Evolutionary conservation across 1,140 invertebrate species (phyloP).

Genomic region (Caenorhabditis briggsae): DNA sequence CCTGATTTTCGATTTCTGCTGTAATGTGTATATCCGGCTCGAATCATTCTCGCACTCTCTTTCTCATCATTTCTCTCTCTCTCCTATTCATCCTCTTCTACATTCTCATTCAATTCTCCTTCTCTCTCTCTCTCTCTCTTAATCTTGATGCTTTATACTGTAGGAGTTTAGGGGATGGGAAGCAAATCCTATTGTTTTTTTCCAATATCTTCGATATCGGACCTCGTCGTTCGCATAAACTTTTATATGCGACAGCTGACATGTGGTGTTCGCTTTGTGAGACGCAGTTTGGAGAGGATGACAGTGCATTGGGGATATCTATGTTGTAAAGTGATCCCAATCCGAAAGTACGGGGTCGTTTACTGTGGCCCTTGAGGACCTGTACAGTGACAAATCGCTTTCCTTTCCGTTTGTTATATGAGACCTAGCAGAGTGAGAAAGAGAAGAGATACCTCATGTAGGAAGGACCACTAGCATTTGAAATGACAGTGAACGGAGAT

Average conservation of each 20-base stretch:
- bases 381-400: background rate
- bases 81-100: background rate
- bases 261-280: conserved; percentile 36
- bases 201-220: background rate
- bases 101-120: background rate
- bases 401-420: no score
- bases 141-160: background rate
- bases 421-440: no score
- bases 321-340: conserved; percentile 27
- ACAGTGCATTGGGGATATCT: no score
- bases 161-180: background rate
- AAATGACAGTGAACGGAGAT: background rate
- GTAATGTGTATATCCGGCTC: background rate
- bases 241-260: conserved; percentile 45
- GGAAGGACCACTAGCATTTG: background rate
- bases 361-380: background rate
- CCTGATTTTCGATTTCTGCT: background rate
- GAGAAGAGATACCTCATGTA: no score
- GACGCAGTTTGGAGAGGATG: background rate
- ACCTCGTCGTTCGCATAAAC: conserved; percentile 22
- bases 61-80: background rate
- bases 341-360: background rate
- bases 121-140: background rate
- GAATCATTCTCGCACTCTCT: conserved; percentile 14
- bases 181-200: background rate